A percentile compares a stretch with the other conserved stretches of the same genome.
Evolutionary conservation across 2,113 vertebrate species (phyloP).

Genomic region (Nycticryphes semicollaris): DNA sequence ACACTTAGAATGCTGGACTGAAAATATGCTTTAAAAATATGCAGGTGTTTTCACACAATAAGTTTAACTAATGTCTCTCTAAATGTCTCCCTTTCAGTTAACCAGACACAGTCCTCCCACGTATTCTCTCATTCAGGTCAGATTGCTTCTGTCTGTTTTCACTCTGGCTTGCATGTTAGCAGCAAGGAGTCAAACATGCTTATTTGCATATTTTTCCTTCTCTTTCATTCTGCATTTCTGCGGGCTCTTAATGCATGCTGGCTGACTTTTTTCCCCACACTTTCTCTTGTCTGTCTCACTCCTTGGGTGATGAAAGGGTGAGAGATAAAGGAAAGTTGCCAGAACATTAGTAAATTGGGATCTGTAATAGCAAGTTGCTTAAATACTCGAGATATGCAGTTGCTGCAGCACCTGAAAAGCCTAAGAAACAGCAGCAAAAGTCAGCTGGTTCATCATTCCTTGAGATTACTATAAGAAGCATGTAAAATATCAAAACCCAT

Average conservation of each 20-base stretch:
- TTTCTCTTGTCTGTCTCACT: background rate
- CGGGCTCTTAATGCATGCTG: background rate
- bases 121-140: background rate
- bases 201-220: background rate
- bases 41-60: background rate
- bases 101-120: background rate
- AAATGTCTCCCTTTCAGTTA: background rate
- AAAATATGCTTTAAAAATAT: background rate
- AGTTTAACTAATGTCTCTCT: background rate
- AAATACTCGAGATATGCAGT: slow-evolving; percentile 4
- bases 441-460: background rate
- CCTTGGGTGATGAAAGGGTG: background rate
- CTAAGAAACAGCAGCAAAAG: background rate
- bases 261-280: background rate
- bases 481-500: background rate
- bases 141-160: background rate
- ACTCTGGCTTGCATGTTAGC: background rate
- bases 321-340: background rate
- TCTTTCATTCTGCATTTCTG: background rate
- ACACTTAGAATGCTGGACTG: background rate
- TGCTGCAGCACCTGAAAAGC: background rate
- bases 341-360: background rate
- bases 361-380: background rate
- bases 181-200: background rate
- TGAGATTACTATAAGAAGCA: background rate